These are phyloP conservation scores for Atta colombica DNA, from an alignment of 1,140 invertebrate species.

Conservation along the genomic window DNA sequence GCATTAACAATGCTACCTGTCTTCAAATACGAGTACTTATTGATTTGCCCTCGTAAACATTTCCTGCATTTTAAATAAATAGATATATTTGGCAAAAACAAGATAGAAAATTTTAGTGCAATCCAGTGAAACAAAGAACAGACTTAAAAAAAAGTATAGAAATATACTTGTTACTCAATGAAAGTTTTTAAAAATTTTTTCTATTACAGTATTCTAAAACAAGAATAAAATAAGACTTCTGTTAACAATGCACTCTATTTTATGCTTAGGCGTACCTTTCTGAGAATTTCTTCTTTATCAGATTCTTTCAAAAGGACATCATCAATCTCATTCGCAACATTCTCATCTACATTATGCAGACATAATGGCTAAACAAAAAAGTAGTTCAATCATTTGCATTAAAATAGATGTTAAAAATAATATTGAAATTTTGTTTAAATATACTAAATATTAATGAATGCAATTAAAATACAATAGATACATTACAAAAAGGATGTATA, in stretches of 20 bases:
- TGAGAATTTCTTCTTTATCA: conserved; percentile 95
- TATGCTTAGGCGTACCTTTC: conserved; percentile 88
- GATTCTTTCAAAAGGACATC: conserved; percentile 93
- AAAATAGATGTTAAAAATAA: conserved; percentile 29
- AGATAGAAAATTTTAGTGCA: no score
- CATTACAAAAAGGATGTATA: no score
- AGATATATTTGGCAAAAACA: no score
- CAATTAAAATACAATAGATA: neutral
- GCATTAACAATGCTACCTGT: no score
- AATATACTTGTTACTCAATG: neutral
- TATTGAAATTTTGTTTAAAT: neutral
- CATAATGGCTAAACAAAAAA: conserved; percentile 90
- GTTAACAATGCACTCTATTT: neutral
- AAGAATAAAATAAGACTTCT: neutral
- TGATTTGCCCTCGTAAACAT: no score
- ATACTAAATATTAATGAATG: neutral
- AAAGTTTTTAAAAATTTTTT: neutral
- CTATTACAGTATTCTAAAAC: neutral
- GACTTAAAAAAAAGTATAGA: neutral
- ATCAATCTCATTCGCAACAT: conserved; percentile 95
- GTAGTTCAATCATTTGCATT: conserved; percentile 53
- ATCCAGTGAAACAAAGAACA: no score
- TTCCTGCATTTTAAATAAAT: no score
- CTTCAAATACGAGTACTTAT: no score
- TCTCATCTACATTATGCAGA: conserved; percentile 94